phyloP scores from a whole-genome alignment of 2,888 invertebrate species.

The Yponomeuta cagnagella region DNA sequence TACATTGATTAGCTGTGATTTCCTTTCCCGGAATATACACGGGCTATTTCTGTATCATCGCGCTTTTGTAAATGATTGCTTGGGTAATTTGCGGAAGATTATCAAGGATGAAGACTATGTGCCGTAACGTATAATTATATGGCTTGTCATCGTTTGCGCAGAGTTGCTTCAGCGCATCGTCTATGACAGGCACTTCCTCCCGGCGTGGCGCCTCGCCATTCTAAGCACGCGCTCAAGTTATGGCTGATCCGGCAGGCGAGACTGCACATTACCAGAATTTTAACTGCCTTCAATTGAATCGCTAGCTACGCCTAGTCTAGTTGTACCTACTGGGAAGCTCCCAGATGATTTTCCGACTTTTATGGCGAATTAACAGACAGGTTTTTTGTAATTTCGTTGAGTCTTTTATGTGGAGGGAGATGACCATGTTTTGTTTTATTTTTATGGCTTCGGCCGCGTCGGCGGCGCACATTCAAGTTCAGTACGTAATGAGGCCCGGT shows the following conservation, averaged over 20 bases:
- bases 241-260: conserved; percentile 61
- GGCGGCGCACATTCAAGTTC: conserved; percentile 38
- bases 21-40: conserved; percentile 2
- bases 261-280: conserved; percentile 58
- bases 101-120: background rate
- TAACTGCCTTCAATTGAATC: conserved; percentile 64
- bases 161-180: background rate
- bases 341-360: background rate
- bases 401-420: conserved; percentile 12
- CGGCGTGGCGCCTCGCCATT: background rate
- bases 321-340: background rate
- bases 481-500: conserved; percentile 54
- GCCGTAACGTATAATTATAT: conserved; percentile 5
- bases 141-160: conserved; percentile 6
- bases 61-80: conserved; percentile 5
- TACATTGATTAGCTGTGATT: conserved; percentile 16
- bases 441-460: conserved; percentile 22
- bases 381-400: conserved; percentile 12
- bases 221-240: conserved; percentile 50
- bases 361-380: background rate
- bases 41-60: conserved; percentile 5
- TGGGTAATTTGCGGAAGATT: background rate
- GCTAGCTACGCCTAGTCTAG: conserved; percentile 31
- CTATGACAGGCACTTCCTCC: conserved; percentile 18
- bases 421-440: conserved; percentile 18